Conservation (phyloP, 2,888 invertebrate species). For the Serripes groenlandicus region DNA sequence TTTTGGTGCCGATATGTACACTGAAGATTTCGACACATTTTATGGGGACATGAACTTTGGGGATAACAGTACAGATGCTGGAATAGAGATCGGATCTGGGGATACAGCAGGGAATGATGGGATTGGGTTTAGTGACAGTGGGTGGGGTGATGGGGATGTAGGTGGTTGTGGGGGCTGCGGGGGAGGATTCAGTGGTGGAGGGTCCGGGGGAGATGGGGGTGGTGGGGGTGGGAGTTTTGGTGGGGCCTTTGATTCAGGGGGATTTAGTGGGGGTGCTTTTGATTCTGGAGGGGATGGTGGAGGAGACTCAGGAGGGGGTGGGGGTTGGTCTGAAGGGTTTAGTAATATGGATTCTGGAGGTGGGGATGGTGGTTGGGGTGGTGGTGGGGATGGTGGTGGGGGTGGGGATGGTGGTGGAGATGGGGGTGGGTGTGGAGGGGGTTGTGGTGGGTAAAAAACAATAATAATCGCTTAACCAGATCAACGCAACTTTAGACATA, state of each 20-base stretch:
- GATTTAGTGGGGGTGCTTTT: slow-evolving; percentile 49
- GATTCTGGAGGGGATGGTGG: slow-evolving; percentile 40
- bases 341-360: slow-evolving; percentile 39
- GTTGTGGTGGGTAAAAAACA: slow-evolving; percentile 33
- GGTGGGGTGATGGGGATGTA: slow-evolving; percentile 45
- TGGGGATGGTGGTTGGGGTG: slow-evolving; percentile 21
- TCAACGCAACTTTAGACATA: not conserved
- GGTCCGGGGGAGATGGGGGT: slow-evolving; percentile 44
- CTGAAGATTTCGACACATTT: slow-evolving; percentile 60
- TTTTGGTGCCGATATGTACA: slow-evolving; percentile 41
- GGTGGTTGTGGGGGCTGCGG: slow-evolving; percentile 39
- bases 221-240: slow-evolving; percentile 51
- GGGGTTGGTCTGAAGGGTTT: slow-evolving; percentile 47
- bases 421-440: slow-evolving; percentile 40
- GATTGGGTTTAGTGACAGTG: slow-evolving; percentile 41
- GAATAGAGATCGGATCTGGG: slow-evolving; percentile 23
- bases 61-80: slow-evolving; percentile 63
- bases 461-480: not conserved
- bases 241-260: slow-evolving; percentile 37
- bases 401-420: slow-evolving; percentile 26
- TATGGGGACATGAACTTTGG: slow-evolving; percentile 62
- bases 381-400: slow-evolving; percentile 13
- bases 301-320: slow-evolving; percentile 35
- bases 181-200: slow-evolving; percentile 20
- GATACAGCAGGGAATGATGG: slow-evolving; percentile 25